These are phyloP conservation scores for Danio albolineatus DNA, from an alignment of 2,797 vertebrate genomes.

Conservation along the genomic window DNA sequence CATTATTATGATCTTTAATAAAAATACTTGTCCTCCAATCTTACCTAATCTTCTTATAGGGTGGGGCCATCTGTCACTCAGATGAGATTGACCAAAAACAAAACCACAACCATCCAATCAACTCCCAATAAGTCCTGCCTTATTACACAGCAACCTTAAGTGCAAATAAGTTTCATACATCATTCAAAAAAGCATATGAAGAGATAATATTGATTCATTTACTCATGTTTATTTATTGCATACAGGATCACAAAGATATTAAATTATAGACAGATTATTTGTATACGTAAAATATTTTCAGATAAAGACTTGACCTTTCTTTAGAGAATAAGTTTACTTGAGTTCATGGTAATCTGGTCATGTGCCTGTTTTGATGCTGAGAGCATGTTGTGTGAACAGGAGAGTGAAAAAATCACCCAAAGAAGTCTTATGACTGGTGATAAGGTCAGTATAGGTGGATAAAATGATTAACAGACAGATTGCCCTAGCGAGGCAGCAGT, in stretches of 20 bases:
- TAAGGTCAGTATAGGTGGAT: slow-evolving; percentile 58
- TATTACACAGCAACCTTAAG: too few relatives aligned
- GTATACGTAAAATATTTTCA: not conserved
- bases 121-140: too few relatives aligned
- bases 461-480: slow-evolving; percentile 69
- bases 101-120: too few relatives aligned
- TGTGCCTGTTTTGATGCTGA: slow-evolving; percentile 55
- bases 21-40: too few relatives aligned
- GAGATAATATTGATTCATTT: not conserved
- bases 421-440: slow-evolving; percentile 43
- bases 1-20: too few relatives aligned
- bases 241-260: too few relatives aligned
- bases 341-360: slow-evolving; percentile 27
- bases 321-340: slow-evolving; percentile 1
- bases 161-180: too few relatives aligned
- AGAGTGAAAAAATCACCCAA: slow-evolving; percentile 31
- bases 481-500: slow-evolving; percentile 11
- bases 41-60: too few relatives aligned
- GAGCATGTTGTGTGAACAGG: slow-evolving; percentile 44
- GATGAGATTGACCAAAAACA: too few relatives aligned
- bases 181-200: too few relatives aligned
- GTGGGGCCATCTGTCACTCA: too few relatives aligned
- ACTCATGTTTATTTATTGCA: not conserved
- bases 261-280: not conserved
- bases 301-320: not conserved